Conservation (phyloP, 2,113 vertebrate species). For the Archocentrus centrarchus region DNA sequence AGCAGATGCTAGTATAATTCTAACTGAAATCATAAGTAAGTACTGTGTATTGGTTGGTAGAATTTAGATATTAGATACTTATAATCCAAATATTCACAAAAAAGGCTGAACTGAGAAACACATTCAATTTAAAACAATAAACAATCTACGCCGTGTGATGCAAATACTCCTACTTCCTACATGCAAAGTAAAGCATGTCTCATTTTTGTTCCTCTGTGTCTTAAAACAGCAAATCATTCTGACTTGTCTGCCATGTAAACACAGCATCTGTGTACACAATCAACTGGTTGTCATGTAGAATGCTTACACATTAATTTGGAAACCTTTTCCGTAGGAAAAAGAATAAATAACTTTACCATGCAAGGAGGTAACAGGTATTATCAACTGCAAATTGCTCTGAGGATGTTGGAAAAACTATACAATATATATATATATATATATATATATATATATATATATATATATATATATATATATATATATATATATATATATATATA, state of each 20-base stretch:
- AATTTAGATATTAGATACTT: conserved; percentile 9
- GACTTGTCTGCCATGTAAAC: conserved; percentile 37
- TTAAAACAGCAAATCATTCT: conserved; percentile 38
- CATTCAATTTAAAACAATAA: conserved; percentile 48
- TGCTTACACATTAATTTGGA: conserved; percentile 74
- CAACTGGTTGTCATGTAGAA: conserved; percentile 66
- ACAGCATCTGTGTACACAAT: conserved; percentile 52
- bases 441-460: too few relatives aligned
- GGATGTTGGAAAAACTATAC: conserved; percentile 50
- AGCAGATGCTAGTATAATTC: not conserved
- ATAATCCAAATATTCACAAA: conserved; percentile 5
- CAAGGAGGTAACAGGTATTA: conserved; percentile 72
- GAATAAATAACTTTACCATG: conserved; percentile 80
- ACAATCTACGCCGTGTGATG: conserved; percentile 39
- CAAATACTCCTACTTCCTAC: conserved; percentile 30
- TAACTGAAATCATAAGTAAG: not conserved
- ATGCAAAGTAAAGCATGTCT: conserved; percentile 37
- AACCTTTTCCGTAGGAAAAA: conserved; percentile 83
- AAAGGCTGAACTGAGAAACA: conserved; percentile 41
- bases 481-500: conserved; percentile 29
- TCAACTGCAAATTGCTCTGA: conserved; percentile 54
- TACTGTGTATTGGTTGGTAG: not conserved
- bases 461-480: conserved; percentile 50
- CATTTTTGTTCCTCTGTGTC: conserved; percentile 1
- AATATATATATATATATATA: conserved; percentile 43